Evolutionary conservation across 2,113 vertebrate genomes (phyloP), one percentile per base, ranked within the genome.

Genomic region (Cyprinodon brontotheroides): DNA sequence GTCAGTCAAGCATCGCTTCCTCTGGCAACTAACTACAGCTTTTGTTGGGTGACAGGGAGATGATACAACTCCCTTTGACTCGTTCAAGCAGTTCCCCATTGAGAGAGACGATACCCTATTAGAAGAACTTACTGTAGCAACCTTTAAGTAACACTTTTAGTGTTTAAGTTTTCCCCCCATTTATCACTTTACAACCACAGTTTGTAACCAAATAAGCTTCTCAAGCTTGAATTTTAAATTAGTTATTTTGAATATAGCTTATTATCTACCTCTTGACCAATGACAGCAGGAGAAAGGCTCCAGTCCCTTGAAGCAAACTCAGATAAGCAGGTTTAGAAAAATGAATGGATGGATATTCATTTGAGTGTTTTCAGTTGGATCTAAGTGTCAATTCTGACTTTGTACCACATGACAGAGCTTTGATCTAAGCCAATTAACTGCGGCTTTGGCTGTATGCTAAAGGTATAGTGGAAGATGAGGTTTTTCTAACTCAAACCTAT

Each of bases 21-120:
- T 72, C 71, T 15, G 50, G 87, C 78, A 47, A 75, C 76, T 66
- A 83, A 79, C 78, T 78, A 81, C 64, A 84, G 70, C 81, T 80
- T 83, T 87, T 89, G 89, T 85, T 71, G 75, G 57, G 79, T 65
- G 70, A 82, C 60, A 65, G 41, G 57, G 81, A 84, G 82, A 81
- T 59, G 74, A 90, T 64, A 78, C 78, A 29, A 62, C 74, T 36
- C 68, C 72, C 61, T 69, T 70, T 15, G 10, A 85, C 70, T 87
- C 57, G 29, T 20, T 74, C 29, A 60, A 78, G 61, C 20, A n/a
- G 66, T 68, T 74, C 8, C 59, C 68, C 5, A 12, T 63, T 62
- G 38, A 74, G 39, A 62, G 61, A 68, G 13, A 41, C 20, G 10
- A 70, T 77, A 61, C 78, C 66, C 62, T 65, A 60, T 67, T 70